Evolutionary conservation across 2,113 vertebrate species (phyloP).

Genomic region (Esox niger): DNA sequence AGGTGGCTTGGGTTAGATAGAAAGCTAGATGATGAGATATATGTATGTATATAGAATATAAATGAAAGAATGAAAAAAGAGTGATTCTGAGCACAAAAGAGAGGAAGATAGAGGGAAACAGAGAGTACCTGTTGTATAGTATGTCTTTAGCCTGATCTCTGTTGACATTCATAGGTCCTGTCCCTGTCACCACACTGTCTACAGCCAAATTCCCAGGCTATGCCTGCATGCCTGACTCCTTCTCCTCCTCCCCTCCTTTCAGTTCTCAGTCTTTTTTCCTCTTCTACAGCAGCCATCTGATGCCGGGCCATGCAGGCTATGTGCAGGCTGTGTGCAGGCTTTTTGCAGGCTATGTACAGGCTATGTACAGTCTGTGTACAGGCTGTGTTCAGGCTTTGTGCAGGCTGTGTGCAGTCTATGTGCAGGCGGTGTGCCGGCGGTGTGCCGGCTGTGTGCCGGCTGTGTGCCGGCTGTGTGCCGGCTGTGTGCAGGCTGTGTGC

Average conservation of each 20-base stretch:
- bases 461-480: not conserved
- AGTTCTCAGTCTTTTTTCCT: not conserved
- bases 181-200: slow-evolving; percentile 10
- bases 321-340: not conserved
- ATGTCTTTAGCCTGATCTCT: not conserved
- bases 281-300: not conserved
- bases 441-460: too few relatives aligned
- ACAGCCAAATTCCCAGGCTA: slow-evolving; percentile 1
- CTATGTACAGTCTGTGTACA: too few relatives aligned
- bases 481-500: not conserved
- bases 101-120: not conserved
- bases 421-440: too few relatives aligned
- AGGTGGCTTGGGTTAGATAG: too few relatives aligned
- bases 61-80: slow-evolving; percentile 8
- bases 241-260: not conserved
- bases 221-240: not conserved
- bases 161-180: not conserved
- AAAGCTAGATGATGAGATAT: not conserved
- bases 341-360: not conserved
- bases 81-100: not conserved
- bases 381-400: not conserved
- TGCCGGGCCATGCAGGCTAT: not conserved
- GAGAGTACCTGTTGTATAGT: slow-evolving; percentile 10
- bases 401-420: not conserved
- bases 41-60: not conserved